Evolutionary conservation across 2,888 invertebrate genomes (phyloP).

Genomic region (Acleris sparsana): DNA sequence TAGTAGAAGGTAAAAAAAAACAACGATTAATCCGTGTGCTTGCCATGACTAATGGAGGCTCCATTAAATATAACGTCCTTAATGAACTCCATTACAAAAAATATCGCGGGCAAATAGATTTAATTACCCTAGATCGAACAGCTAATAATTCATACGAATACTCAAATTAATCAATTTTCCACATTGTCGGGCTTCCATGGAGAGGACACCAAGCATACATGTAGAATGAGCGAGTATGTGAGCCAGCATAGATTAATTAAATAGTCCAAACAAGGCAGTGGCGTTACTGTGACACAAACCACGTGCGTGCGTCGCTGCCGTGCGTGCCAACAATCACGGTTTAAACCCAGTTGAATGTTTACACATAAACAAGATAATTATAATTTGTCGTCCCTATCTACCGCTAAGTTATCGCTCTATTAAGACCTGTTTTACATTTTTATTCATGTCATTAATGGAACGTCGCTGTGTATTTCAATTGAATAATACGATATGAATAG

Average conservation of each 20-base stretch:
- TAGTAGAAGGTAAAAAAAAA: too few species aligned
- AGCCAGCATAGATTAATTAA: conserved; percentile 24
- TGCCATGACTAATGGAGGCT: too few species aligned
- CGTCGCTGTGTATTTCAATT: conserved; percentile 8
- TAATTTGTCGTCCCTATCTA: conserved; percentile 62
- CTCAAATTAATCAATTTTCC: too few species aligned
- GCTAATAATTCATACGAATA: too few species aligned
- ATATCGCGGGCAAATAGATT: too few species aligned
- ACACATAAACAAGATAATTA: conserved; percentile 71
- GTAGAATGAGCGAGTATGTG: conserved; percentile 1
- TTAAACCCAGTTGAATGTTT: conserved; percentile 67
- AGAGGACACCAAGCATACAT: not conserved
- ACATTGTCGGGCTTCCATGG: too few species aligned
- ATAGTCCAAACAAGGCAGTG: conserved; percentile 15
- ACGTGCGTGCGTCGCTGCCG: conserved; percentile 49
- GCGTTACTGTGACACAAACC: conserved; percentile 27
- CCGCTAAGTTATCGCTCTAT: conserved; percentile 63
- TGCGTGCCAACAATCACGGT: conserved; percentile 71
- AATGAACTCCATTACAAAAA: too few species aligned
- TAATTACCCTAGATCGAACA: too few species aligned
- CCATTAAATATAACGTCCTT: too few species aligned
- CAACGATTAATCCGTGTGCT: too few species aligned
- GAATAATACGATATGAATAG: not conserved
- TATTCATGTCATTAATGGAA: conserved; percentile 37
- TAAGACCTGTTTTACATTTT: conserved; percentile 54